A percentile compares a stretch with the other conserved stretches of the same genome.
Conservation (phyloP, 2,888 invertebrate genomes). For the Sesia bembeciformis region DNA sequence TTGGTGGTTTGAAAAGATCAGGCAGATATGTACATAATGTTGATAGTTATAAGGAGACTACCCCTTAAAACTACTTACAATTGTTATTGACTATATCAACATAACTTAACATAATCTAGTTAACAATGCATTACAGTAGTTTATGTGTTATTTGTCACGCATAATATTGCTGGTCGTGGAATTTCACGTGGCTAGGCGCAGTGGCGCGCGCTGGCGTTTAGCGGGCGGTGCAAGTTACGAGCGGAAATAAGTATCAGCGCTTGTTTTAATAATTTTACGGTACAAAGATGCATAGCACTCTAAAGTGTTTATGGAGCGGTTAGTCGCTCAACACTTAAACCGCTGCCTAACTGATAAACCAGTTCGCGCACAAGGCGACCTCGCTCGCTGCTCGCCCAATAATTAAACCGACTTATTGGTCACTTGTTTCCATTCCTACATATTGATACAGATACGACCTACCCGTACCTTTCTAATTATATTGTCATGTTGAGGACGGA, state of each 20-base stretch:
- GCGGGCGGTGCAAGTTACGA: conserved; percentile 21
- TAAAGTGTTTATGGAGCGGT: conserved; percentile 6
- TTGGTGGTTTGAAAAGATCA: too few species aligned
- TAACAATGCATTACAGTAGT: conserved; percentile 11
- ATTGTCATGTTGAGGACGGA: conserved; percentile 25
- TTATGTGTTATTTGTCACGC: conserved; percentile 13
- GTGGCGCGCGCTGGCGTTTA: conserved; percentile 19
- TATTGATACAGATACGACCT: conserved; percentile 47
- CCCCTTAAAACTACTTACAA: not conserved
- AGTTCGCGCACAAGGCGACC: conserved; percentile 63
- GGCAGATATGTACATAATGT: too few species aligned
- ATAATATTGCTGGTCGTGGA: conserved; percentile 4
- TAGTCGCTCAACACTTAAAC: conserved; percentile 34
- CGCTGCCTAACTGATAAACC: conserved; percentile 51
- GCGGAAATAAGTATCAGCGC: conserved; percentile 10
- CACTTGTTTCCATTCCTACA: conserved; percentile 57
- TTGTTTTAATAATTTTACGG: not conserved
- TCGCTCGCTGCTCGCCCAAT: conserved; percentile 55
- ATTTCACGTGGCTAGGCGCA: conserved; percentile 18
- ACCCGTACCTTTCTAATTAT: conserved; percentile 29
- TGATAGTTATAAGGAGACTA: too few species aligned
- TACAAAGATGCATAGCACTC: not conserved
- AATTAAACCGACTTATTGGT: conserved; percentile 63
- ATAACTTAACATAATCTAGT: conserved; percentile 5
- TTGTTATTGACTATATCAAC: not conserved